Evolutionary conservation across 2,888 invertebrate genomes (phyloP), one percentile per base, ranked within the genome.

Genomic region (Panorpa germanica): DNA sequence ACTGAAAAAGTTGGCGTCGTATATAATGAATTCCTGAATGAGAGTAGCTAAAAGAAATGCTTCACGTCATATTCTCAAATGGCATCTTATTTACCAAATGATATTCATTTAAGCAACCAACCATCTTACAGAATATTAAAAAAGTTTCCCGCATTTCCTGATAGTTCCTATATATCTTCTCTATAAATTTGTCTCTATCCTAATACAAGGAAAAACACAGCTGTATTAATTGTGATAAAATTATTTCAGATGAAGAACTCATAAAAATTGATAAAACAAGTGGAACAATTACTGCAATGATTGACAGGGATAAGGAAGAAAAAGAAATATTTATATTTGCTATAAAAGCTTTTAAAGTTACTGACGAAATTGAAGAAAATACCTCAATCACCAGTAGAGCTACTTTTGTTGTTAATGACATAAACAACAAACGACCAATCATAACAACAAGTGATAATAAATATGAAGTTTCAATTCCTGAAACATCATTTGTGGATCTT

Each of bases 341-440:
- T 25, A 44, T 43, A 32, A 35, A 56, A 23, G 65, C 64, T 0
- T 61, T 55, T 40, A 64, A 65, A 39, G 41, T 37, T 16, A 38
- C 45, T 18, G 40, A 46, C 29, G 33, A 38, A 12, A 32, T 47
- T 0, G 57, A 52, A 37, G 43, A 43, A 6, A 55, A 54, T 0
- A 38, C 39, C 2, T 45, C 51, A 7, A 38, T 44, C 2, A n/a
- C n/a, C n/a, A n/a, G n/a, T n/a, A n/a, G n/a, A n/a, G 49, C 61
- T 0, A 55, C 57, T 9, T 54, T 65, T 28, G 60, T 63, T 32
- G 54, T 62, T 2, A 51, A 61, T 27, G 63, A 61, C 37, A 53
- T 71, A 16, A 78, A 81, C 45, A 74, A 81, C 45, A 65, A 77
- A 42, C 43, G 41, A 9, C 80, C 80, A 0, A 41, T 43, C 38